Percentiles rank a stretch among this genome's conserved stretches.
Evolutionary conservation across 2,113 vertebrate genomes (phyloP).

Genomic region (Smithornis capensis): DNA sequence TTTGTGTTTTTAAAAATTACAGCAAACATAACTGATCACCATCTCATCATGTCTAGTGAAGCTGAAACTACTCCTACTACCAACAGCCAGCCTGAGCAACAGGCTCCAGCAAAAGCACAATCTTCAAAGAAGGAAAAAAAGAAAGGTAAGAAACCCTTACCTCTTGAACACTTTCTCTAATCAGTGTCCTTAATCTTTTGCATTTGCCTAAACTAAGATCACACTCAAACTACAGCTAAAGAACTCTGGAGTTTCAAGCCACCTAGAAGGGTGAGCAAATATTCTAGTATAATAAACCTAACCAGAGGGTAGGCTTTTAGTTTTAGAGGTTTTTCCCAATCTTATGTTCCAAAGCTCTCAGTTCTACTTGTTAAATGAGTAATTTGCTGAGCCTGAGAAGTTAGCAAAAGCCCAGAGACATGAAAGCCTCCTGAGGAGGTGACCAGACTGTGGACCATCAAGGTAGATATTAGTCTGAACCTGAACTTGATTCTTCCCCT

Average conservation of each 20-base stretch:
- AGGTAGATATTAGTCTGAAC: background rate
- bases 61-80: conserved; percentile 64
- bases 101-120: conserved; percentile 61
- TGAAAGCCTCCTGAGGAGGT: background rate
- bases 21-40: background rate
- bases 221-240: background rate
- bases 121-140: conserved; percentile 89
- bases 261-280: background rate
- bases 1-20: background rate
- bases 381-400: background rate
- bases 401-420: background rate
- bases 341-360: background rate
- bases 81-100: conserved; percentile 70
- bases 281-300: background rate
- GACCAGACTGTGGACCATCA: background rate
- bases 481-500: background rate
- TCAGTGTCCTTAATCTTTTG: background rate
- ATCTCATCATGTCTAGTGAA: conserved; percentile 83
- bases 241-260: background rate
- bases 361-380: background rate
- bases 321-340: background rate
- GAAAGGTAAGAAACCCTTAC: conserved; percentile 72
- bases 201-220: background rate
- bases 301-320: background rate
- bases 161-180: background rate